These are phyloP conservation scores for Pteropus rufus DNA, from an alignment of 2,797 vertebrate genomes.

Conservation along the genomic window DNA sequence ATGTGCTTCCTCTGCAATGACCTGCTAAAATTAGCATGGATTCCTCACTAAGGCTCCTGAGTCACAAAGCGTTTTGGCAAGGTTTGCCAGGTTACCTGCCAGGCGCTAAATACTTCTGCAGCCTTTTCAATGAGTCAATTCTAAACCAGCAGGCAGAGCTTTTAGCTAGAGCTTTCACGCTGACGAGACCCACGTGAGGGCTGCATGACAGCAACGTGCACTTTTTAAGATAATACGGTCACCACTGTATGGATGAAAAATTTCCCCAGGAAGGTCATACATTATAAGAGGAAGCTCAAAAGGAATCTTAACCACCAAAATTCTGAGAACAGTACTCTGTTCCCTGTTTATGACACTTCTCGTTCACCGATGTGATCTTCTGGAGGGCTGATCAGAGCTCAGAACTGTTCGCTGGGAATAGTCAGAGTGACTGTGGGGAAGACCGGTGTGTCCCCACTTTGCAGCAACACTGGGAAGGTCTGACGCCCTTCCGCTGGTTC, in stretches of 20 bases:
- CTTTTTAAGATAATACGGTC: no score
- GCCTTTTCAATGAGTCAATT: not conserved
- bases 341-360: not conserved
- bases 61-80: not conserved
- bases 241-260: no score
- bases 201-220: fast-evolving
- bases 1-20: not conserved
- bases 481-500: fast-evolving
- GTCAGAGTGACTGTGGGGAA: not conserved
- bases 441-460: fast-evolving
- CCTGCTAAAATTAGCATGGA: not conserved
- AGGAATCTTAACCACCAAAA: not conserved
- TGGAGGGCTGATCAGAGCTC: not conserved
- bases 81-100: not conserved
- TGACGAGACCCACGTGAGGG: not conserved
- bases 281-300: not conserved
- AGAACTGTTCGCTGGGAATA: not conserved
- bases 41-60: not conserved
- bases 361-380: not conserved
- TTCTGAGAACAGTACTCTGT: not conserved
- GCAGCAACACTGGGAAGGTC: not conserved
- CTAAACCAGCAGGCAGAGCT: not conserved
- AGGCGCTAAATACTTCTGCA: not conserved
- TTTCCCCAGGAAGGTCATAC: not conserved
- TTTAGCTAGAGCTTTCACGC: not conserved